Base-by-base conservation (phyloP, 2,797 vertebrate genomes). In the Rhincodon typus region DNA sequence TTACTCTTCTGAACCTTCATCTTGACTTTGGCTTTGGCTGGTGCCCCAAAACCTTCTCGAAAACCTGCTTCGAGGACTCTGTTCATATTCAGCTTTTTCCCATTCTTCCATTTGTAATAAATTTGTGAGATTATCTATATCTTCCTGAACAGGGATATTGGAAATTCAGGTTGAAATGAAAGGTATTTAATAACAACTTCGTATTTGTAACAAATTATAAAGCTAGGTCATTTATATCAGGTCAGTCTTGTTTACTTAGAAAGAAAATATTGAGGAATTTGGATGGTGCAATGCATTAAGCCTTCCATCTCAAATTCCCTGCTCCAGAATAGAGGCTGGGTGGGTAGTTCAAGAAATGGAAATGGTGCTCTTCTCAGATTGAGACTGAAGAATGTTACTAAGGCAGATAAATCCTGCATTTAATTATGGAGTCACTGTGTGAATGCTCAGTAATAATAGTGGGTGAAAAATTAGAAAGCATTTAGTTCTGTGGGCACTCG, bases 111-210 rank as follows among this genome's bases (percentile, higher is more conserved):
- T 53, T 95, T 74, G 42, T 34, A 95, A 17, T 30, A 95, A 34
- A n/a, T 19, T 77, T 53, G 70, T 34, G 42, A 95, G 67, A 95
- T 95, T 77, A 50, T 95, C 94, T 53, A 95, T 53, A 53, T 95
- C 94, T 53, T 95, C 94, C 94, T 95, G 94, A 77, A 46, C 42
- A 77, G 94, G 46, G 70, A 95, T 7, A 95, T 95, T 12, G n/a
- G 69, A 95, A 27, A 77, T 57, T 77, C 70, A 84, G 79, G 7
- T 84, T 42, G 21, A 84, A 42, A 46, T 84, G 79, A 84, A 84
- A 46, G 38, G n/a, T 2, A 50, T 50, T 50, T 50, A 50, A 50
- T 50, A 50, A 50, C 46, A 50, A 50, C 1, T 50, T 50, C 1
- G 46, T 42, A 42, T 42, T 84, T 84, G 38, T 27, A 42, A 19